phyloP scores from a whole-genome alignment of 2,888 invertebrate species.

The Caenorhabditis japonica region DNA sequence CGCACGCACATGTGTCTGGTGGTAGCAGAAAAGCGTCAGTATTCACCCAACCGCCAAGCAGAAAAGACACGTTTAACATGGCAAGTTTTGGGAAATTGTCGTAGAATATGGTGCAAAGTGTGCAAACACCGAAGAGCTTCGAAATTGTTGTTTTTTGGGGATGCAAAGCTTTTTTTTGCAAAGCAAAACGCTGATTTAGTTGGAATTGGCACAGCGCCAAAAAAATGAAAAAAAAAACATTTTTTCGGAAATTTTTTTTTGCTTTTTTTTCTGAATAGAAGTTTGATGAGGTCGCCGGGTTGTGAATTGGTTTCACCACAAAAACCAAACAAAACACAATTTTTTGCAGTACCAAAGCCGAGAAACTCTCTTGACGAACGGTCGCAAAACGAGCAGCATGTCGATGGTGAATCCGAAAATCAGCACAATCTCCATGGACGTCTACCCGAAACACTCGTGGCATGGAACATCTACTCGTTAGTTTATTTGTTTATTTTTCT shows the following conservation, averaged over 20 bases:
- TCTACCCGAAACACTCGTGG: slow-evolving; percentile 45
- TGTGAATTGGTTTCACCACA: too few relatives aligned
- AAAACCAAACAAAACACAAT: too few relatives aligned
- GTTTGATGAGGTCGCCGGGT: slow-evolving; percentile 13
- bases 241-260: too few relatives aligned
- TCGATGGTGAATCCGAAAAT: slow-evolving; percentile 51
- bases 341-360: slow-evolving; percentile 36
- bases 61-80: slow-evolving; percentile 45
- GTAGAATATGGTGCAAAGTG: too few relatives aligned
- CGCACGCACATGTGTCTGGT: slow-evolving; percentile 35
- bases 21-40: slow-evolving; percentile 39
- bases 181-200: too few relatives aligned
- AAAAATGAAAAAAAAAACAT: too few relatives aligned
- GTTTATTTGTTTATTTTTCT: slow-evolving; percentile 14
- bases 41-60: slow-evolving; percentile 29
- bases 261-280: slow-evolving; percentile 11
- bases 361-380: slow-evolving; percentile 19
- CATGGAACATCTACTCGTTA: slow-evolving; percentile 24
- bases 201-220: too few relatives aligned
- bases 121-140: not conserved
- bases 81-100: too few relatives aligned
- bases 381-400: slow-evolving; percentile 45
- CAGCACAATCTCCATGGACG: slow-evolving; percentile 36
- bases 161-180: too few relatives aligned
- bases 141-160: too few relatives aligned